Evolutionary conservation across 2,113 vertebrate species (phyloP).

Genomic region (Mirza zaza): DNA sequence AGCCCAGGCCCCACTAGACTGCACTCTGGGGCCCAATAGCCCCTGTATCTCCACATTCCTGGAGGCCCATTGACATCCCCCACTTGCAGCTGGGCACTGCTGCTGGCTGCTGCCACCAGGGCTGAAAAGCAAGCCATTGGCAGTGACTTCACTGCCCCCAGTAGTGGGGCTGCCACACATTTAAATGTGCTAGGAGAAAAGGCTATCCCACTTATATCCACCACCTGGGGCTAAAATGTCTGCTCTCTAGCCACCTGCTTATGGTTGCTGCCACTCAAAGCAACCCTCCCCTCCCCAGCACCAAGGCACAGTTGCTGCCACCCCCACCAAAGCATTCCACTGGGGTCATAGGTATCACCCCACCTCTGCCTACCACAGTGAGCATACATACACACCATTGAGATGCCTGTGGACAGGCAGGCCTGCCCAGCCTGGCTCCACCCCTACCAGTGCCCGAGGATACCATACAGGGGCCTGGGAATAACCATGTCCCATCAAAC

Average conservation of each 20-base stretch:
- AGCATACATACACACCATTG: neutral
- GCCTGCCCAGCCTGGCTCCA: neutral
- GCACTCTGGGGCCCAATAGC: neutral
- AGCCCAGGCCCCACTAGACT: neutral
- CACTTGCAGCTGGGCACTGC: neutral
- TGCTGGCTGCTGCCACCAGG: neutral
- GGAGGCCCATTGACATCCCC: neutral
- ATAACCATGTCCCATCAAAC: neutral
- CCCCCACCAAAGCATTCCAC: neutral
- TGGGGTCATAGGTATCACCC: neutral
- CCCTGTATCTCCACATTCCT: neutral
- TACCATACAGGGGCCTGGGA: neutral
- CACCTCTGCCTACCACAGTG: neutral
- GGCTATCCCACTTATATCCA: neutral
- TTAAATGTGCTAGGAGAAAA: neutral
- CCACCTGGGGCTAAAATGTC: neutral
- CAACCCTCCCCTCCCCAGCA: neutral
- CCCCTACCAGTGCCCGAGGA: neutral
- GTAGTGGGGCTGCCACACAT: neutral
- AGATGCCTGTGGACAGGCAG: neutral
- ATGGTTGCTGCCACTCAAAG: neutral
- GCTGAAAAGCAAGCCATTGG: neutral
- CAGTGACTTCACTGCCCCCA: neutral
- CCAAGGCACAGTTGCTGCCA: neutral
- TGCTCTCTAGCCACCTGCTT: neutral